Evolutionary conservation across 2,888 invertebrate species (phyloP).

Genomic region (Temnothorax unifasciatus): DNA sequence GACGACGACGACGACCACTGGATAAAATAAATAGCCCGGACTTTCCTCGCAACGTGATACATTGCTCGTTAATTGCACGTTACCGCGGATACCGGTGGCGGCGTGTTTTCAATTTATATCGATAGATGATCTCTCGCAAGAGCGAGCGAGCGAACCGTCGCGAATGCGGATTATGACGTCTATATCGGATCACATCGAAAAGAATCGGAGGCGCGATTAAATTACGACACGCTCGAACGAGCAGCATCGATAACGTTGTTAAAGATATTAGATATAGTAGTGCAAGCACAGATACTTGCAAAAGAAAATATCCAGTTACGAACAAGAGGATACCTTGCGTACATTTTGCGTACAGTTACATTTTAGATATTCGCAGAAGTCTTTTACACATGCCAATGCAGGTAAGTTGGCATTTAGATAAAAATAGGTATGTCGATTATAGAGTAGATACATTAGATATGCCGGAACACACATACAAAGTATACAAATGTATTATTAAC

Average conservation of each 20-base stretch:
- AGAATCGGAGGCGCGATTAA: constrained; percentile 49
- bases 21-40: constrained; percentile 50
- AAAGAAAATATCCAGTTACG: constrained; percentile 39
- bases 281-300: background rate
- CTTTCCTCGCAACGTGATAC: constrained; percentile 49
- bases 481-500: constrained; percentile 34
- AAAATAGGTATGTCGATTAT: constrained; percentile 15
- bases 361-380: background rate
- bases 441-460: background rate
- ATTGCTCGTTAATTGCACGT: constrained; percentile 46
- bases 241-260: constrained; percentile 35
- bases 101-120: constrained; percentile 52
- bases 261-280: background rate
- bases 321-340: background rate
- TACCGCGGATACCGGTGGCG: constrained; percentile 33
- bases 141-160: background rate
- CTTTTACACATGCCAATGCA: background rate
- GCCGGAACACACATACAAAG: background rate
- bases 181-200: constrained; percentile 49
- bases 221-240: constrained; percentile 46
- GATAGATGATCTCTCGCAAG: constrained; percentile 31
- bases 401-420: background rate
- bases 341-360: background rate
- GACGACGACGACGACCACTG: constrained; percentile 1
- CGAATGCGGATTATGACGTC: constrained; percentile 43